These are phyloP conservation scores for Archivesica marissinica DNA, from an alignment of 1,140 invertebrate genomes.

Conservation along the genomic window DNA sequence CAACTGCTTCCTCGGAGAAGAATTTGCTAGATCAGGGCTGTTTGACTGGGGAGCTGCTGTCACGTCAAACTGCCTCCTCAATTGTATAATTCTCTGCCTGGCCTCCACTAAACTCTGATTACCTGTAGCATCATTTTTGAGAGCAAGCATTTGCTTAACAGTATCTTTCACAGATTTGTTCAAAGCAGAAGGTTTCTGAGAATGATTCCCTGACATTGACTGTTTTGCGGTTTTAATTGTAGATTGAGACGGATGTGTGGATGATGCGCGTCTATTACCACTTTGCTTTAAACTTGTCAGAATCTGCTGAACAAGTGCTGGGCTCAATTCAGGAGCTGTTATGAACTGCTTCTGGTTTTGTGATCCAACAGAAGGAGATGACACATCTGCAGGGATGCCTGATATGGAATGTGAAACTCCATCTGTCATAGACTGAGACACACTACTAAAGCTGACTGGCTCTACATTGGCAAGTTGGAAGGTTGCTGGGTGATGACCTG, in stretches of 20 bases:
- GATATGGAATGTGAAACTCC: background rate
- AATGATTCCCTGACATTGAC: background rate
- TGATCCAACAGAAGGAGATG: background rate
- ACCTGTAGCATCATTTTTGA: background rate
- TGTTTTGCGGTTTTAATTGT: background rate
- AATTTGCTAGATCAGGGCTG: background rate
- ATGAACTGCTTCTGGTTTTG: background rate
- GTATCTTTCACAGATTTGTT: background rate
- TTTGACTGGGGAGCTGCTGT: background rate
- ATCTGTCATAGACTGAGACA: background rate
- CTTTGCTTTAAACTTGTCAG: constrained; percentile 24
- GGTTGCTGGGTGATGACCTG: background rate
- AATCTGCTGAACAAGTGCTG: constrained; percentile 55
- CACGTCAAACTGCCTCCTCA: constrained; percentile 33
- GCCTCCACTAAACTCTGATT: constrained; percentile 43
- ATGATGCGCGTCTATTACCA: background rate
- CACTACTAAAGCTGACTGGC: background rate
- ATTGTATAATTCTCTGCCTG: constrained; percentile 35
- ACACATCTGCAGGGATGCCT: background rate
- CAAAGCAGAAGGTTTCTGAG: background rate
- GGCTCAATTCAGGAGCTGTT: constrained; percentile 52
- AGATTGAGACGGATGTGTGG: background rate
- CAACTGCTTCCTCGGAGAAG: constrained; percentile 10
- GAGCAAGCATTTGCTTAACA: background rate
- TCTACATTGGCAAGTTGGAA: background rate